phyloP scores from a whole-genome alignment of 2,888 invertebrate genomes.

The Ptilodon capucinus region DNA sequence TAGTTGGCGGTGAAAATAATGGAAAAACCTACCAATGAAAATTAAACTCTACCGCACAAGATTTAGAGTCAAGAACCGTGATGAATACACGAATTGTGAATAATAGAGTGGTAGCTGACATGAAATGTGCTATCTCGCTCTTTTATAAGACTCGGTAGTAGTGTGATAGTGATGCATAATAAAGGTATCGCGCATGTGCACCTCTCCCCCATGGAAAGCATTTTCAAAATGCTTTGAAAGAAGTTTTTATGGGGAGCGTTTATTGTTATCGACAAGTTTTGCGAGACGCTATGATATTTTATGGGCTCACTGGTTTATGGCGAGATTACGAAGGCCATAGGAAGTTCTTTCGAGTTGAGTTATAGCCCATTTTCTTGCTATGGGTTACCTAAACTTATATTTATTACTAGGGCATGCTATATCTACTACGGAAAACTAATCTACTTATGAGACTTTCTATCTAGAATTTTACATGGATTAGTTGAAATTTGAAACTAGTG shows the following conservation, averaged over 20 bases:
- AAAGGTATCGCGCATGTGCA: slow-evolving; percentile 59
- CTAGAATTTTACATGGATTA: no score
- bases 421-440: no score
- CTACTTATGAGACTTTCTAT: no score
- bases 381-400: no score
- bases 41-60: slow-evolving; percentile 30
- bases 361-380: slow-evolving; percentile 17
- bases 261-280: slow-evolving; percentile 59
- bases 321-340: slow-evolving; percentile 25
- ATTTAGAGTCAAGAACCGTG: slow-evolving; percentile 35
- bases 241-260: slow-evolving; percentile 57
- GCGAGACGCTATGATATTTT: slow-evolving; percentile 44
- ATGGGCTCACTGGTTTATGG: slow-evolving; percentile 40
- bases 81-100: slow-evolving; percentile 33
- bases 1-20: slow-evolving; percentile 56
- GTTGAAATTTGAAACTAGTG: no score
- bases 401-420: no score
- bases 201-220: slow-evolving; percentile 41
- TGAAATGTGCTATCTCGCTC: slow-evolving; percentile 52
- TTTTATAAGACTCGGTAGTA: slow-evolving; percentile 24
- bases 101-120: slow-evolving; percentile 50
- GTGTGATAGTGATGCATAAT: slow-evolving; percentile 43
- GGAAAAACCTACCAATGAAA: slow-evolving; percentile 39
- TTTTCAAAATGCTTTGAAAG: slow-evolving; percentile 51
- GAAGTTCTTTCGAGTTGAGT: slow-evolving; percentile 32